Evolutionary conservation across 2,113 vertebrate genomes (phyloP).

Genomic region (Nothobranchius furzeri): DNA sequence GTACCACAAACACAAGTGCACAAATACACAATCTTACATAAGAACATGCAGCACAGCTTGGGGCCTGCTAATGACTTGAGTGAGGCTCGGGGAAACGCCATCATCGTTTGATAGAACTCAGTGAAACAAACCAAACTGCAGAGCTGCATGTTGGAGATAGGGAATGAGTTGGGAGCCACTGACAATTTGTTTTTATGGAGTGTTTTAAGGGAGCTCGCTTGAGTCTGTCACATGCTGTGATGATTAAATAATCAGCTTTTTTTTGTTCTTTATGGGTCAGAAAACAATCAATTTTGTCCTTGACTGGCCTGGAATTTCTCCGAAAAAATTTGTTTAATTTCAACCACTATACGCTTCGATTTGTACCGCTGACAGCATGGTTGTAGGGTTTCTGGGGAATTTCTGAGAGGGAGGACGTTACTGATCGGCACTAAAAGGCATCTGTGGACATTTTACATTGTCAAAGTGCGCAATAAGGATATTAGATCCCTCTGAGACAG

Average conservation of each 20-base stretch:
- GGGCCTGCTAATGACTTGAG: conserved; percentile 63
- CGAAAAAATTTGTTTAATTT: conserved; percentile 32
- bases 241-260: conserved; percentile 58
- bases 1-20: conserved; percentile 29
- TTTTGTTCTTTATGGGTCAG: conserved; percentile 41
- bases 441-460: no score
- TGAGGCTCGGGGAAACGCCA: conserved; percentile 42
- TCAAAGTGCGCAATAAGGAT: no score
- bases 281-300: conserved; percentile 34
- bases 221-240: conserved; percentile 26
- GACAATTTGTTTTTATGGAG: conserved; percentile 57
- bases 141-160: conserved; percentile 52
- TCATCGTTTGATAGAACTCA: conserved; percentile 52
- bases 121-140: conserved; percentile 55
- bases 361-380: no score
- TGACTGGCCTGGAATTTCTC: conserved; percentile 9
- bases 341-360: no score
- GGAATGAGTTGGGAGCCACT: conserved; percentile 40
- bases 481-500: no score
- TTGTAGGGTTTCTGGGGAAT: no score
- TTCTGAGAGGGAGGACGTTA: no score
- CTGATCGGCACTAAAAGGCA: no score
- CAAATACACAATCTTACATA: conserved; percentile 40
- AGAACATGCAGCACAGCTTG: conserved; percentile 52
- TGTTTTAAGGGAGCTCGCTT: conserved; percentile 48